Percentiles rank a stretch among this genome's conserved stretches.
Conservation (phyloP, 2,888 invertebrate genomes). For the Esperia sulphurella region DNA sequence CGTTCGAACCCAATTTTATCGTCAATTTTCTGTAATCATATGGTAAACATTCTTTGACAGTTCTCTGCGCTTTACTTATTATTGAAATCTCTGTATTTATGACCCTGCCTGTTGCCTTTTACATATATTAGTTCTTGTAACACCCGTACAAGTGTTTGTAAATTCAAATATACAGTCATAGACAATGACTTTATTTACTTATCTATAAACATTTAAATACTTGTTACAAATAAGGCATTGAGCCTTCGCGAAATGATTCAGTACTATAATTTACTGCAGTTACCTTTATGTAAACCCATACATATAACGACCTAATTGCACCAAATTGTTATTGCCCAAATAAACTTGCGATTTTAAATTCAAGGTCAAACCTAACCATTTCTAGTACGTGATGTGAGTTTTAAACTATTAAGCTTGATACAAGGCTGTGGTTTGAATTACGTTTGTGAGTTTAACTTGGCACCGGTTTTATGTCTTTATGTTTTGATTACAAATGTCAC, state of each 20-base stretch:
- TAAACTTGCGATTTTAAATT: conserved; percentile 7
- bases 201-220: no score
- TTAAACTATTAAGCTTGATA: conserved; percentile 1
- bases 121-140: no score
- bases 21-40: no score
- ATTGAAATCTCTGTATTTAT: no score
- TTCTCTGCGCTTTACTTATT: no score
- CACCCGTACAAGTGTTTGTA: no score
- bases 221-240: no score
- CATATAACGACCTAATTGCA: conserved; percentile 6
- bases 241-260: not conserved
- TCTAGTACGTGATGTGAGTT: conserved; percentile 8
- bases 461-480: not conserved
- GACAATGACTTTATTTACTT: no score
- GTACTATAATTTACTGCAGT: not conserved
- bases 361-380: conserved; percentile 10
- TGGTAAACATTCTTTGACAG: no score
- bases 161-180: no score
- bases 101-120: no score
- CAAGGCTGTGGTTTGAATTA: conserved; percentile 3
- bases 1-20: no score
- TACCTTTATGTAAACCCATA: not conserved
- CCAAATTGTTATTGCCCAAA: conserved; percentile 13
- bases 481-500: conserved; percentile 1
- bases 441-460: not conserved